A percentile compares a stretch with the other conserved stretches of the same genome.
These are phyloP conservation scores for Brachyptera risi DNA, from an alignment of 2,888 invertebrate species.

Conservation along the genomic window DNA sequence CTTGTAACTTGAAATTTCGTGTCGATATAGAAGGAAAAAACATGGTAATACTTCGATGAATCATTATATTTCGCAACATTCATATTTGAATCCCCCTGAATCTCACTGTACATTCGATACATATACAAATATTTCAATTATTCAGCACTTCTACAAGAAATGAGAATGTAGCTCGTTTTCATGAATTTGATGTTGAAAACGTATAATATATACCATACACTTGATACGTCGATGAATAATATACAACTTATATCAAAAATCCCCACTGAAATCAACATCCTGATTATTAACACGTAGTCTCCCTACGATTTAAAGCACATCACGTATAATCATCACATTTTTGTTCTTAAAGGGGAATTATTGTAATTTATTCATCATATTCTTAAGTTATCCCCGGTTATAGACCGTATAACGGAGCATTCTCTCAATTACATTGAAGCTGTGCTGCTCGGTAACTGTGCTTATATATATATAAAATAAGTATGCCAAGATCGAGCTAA, in stretches of 20 bases:
- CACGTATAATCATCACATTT: background rate
- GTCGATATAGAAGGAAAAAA: no score
- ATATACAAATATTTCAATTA: no score
- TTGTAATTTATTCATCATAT: conserved; percentile 28
- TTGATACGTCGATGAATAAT: no score
- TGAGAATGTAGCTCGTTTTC: no score
- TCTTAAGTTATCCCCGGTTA: conserved; percentile 25
- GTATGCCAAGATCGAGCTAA: conserved; percentile 29
- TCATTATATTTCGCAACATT: no score
- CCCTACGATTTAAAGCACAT: background rate
- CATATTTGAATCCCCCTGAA: no score
- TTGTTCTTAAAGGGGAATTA: conserved; percentile 16
- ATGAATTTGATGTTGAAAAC: no score
- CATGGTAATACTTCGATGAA: no score
- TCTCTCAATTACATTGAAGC: conserved; percentile 25
- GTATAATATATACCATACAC: no score
- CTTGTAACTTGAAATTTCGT: background rate
- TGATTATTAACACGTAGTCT: background rate
- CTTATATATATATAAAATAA: conserved; percentile 29
- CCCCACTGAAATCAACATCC: background rate
- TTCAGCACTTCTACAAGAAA: no score
- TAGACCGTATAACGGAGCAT: conserved; percentile 21
- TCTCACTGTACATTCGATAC: no score
- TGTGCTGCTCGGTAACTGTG: background rate
- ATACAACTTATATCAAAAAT: no score